These are phyloP conservation scores for Conus canariensis DNA, from an alignment of 2,888 invertebrate genomes.

Conservation along the genomic window DNA sequence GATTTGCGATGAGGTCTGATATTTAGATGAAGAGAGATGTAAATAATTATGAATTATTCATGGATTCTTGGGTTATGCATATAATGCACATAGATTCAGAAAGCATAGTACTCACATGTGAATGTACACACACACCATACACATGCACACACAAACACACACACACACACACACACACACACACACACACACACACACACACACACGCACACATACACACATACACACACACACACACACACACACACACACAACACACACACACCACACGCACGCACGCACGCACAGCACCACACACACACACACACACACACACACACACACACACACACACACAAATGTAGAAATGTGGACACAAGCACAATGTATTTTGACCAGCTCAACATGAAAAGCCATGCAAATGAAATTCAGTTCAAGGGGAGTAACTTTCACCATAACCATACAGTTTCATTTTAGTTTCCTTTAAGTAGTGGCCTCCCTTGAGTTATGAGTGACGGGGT, in stretches of 20 bases:
- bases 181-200: not conserved
- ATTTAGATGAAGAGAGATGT: no score
- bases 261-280: not conserved
- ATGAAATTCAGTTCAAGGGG: not conserved
- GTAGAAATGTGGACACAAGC: no score
- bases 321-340: not conserved
- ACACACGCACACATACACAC: not conserved
- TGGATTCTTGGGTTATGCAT: no score
- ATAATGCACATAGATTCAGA: no score
- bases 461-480: no score
- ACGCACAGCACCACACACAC: not conserved
- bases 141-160: constrained; percentile 10
- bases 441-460: no score
- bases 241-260: not conserved
- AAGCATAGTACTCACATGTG: not conserved
- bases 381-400: no score
- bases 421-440: not conserved
- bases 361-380: no score
- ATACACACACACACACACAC: constrained; percentile 3
- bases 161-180: not conserved
- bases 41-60: no score
- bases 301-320: constrained; percentile 2
- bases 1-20: no score
- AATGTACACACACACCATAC: not conserved
- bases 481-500: no score